Percentiles rank a stretch among this genome's conserved stretches.
Conservation (phyloP, 2,888 invertebrate genomes). For the Acronicta alni region DNA sequence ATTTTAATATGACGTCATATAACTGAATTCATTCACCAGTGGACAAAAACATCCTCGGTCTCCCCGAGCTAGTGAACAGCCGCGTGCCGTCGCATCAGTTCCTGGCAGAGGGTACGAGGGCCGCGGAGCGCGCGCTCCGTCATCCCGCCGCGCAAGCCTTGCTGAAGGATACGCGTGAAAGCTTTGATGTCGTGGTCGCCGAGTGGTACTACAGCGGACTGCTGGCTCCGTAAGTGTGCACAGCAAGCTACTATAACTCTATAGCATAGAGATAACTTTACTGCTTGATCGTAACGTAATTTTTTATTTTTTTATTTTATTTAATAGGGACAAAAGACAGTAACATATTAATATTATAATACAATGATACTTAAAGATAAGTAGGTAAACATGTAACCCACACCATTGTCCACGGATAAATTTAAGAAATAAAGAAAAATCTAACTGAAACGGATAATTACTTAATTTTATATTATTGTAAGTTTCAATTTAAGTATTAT, state of each 20-base stretch:
- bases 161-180: constrained; percentile 55
- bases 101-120: constrained; percentile 56
- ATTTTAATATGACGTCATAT: no score
- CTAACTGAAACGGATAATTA: no score
- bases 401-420: no score
- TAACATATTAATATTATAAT: no score
- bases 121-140: constrained; percentile 60
- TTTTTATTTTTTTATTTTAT: no score
- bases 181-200: constrained; percentile 68
- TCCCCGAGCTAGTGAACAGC: constrained; percentile 49
- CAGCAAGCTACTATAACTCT: neutral
- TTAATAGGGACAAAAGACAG: no score
- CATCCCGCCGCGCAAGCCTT: constrained; percentile 64
- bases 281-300: neutral
- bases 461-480: no score
- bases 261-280: neutral
- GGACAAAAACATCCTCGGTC: constrained; percentile 16
- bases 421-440: no score
- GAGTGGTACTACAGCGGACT: constrained; percentile 74
- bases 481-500: no score
- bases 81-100: constrained; percentile 55
- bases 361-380: no score
- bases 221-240: constrained; percentile 72
- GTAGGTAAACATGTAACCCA: no score
- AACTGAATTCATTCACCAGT: constrained; percentile 26